Evolutionary conservation across 2,888 invertebrate genomes (phyloP).

Genomic region (Poecilobothrus nobilitatus): DNA sequence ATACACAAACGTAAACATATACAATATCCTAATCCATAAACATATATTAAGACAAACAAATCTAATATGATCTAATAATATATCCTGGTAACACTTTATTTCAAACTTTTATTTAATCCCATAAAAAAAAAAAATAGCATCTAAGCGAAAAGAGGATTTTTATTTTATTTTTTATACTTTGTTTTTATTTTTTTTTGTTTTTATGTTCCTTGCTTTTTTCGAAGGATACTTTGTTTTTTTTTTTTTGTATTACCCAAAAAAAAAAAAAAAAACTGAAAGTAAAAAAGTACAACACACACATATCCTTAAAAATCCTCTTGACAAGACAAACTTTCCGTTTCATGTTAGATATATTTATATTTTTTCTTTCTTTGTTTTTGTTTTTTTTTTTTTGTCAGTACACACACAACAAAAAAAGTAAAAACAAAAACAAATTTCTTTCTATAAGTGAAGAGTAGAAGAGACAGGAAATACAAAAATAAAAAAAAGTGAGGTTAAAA

Average conservation of each 20-base stretch:
- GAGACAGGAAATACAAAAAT: background rate
- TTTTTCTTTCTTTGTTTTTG: background rate
- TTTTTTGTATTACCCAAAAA: background rate
- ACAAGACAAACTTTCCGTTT: background rate
- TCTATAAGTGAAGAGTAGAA: background rate
- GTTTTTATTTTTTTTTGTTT: too few relatives aligned
- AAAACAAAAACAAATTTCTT: background rate
- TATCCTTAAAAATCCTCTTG: background rate
- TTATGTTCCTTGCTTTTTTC: background rate
- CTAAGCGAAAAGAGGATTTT: background rate
- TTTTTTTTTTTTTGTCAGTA: background rate
- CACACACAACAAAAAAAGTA: background rate
- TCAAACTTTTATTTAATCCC: background rate
- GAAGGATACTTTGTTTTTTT: background rate
- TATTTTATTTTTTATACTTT: background rate
- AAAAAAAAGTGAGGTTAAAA: background rate
- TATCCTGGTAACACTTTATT: background rate
- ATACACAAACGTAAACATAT: too few relatives aligned
- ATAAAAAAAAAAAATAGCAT: background rate
- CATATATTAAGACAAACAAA: too few relatives aligned
- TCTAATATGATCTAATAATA: too few relatives aligned
- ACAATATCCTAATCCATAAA: too few relatives aligned
- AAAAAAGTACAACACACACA: background rate
- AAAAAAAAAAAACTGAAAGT: background rate
- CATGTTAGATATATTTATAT: background rate